Percentiles rank a stretch among this genome's conserved stretches.
phyloP scores from a whole-genome alignment of 2,113 vertebrate genomes.

The Forbesichthys papilliferus region DNA sequence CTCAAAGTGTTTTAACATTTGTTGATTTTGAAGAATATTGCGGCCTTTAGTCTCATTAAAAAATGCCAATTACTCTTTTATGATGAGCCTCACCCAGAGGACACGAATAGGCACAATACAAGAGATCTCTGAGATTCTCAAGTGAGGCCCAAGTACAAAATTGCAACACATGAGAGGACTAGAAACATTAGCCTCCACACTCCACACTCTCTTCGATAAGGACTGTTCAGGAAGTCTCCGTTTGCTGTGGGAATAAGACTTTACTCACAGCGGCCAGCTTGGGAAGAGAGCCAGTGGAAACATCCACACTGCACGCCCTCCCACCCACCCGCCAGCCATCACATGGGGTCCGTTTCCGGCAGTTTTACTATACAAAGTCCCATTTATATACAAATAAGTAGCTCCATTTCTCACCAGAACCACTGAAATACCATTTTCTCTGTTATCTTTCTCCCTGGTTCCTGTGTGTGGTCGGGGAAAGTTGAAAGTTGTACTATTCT shows the following conservation, averaged over 20 bases:
- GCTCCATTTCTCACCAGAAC: conserved; percentile 36
- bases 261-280: conserved; percentile 40
- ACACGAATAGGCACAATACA: conserved; percentile 6
- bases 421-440: neutral
- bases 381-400: conserved; percentile 32
- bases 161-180: conserved; percentile 34
- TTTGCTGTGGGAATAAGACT: conserved; percentile 21
- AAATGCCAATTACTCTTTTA: neutral
- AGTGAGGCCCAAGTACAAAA: conserved; percentile 28
- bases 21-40: too few relatives aligned
- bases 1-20: too few relatives aligned
- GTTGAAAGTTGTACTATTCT: conserved; percentile 23
- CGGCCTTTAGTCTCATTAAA: conserved; percentile 5
- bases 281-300: conserved; percentile 37
- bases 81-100: conserved; percentile 1
- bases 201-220: neutral
- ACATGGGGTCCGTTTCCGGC: conserved; percentile 19
- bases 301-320: conserved; percentile 24
- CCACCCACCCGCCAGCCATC: conserved; percentile 13
- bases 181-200: conserved; percentile 37
- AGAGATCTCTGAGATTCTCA: conserved; percentile 12
- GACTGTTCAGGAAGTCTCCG: conserved; percentile 26
- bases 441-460: conserved; percentile 19
- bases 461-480: conserved; percentile 31
- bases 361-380: conserved; percentile 16